Evolutionary conservation across 2,888 invertebrate genomes (phyloP), one percentile per base, ranked within the genome.

Genomic region (Mayetiola destructor): DNA sequence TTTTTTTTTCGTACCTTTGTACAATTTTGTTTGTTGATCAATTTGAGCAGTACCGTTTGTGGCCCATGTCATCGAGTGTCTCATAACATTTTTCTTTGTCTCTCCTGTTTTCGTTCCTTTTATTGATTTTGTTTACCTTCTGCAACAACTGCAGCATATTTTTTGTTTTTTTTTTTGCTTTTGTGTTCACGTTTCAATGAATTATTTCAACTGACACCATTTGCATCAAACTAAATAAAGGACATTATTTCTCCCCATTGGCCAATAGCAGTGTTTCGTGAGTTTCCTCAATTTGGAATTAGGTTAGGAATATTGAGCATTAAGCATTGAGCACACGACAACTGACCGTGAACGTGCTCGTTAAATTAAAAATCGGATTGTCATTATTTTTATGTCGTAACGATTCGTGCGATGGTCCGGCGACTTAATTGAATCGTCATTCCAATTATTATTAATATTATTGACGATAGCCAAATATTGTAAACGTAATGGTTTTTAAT

Each of bases 401-500:
- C n/a, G n/a, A n/a, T n/a, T n/a, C n/a, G n/a, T n/a, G n/a, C n/a
- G n/a, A n/a, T n/a, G n/a, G n/a, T n/a, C n/a, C n/a, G n/a, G n/a
- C n/a, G n/a, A n/a, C n/a, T n/a, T n/a, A n/a, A n/a, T n/a, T n/a
- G n/a, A n/a, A n/a, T n/a, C n/a, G n/a, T n/a, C n/a, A n/a, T n/a
- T n/a, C n/a, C n/a, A n/a, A n/a, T n/a, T n/a, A n/a, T n/a, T n/a
- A n/a, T n/a, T n/a, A n/a, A n/a, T n/a, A n/a, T n/a, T n/a, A n/a
- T n/a, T n/a, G n/a, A n/a, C n/a, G n/a, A n/a, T n/a, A n/a, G n/a
- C n/a, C n/a, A n/a, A n/a, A n/a, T n/a, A n/a, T n/a, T n/a, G n/a
- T n/a, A n/a, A 42, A 42, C 23, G 42, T 48, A 48, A 48, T 48
- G 48, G 27, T 48, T 48, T 48, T 48, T 48, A 48, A 48, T 42